Conservation (phyloP, 1,140 invertebrate species). For the Oryzaephilus surinamensis region DNA sequence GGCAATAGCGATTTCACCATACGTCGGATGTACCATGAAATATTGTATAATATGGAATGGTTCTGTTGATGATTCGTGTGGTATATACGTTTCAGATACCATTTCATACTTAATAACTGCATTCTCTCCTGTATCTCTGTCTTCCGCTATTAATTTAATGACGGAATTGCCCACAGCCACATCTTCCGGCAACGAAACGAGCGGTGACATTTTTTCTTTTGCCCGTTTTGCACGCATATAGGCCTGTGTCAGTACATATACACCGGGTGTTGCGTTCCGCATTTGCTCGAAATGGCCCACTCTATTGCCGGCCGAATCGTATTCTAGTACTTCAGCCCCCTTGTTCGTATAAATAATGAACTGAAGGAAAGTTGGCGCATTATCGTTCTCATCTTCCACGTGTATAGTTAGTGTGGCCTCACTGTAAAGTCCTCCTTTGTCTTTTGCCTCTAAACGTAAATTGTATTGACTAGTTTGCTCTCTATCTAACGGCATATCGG, state of each 20-base stretch:
- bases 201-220: slow-evolving; percentile 37
- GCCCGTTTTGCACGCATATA: slow-evolving; percentile 17
- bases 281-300: slow-evolving; percentile 39
- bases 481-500: slow-evolving; percentile 50
- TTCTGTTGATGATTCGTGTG: slow-evolving; percentile 35
- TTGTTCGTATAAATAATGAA: slow-evolving; percentile 54
- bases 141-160: slow-evolving; percentile 67
- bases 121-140: slow-evolving; percentile 68
- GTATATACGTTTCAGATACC: slow-evolving; percentile 50
- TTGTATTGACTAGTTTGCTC: slow-evolving; percentile 60
- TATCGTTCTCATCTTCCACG: slow-evolving; percentile 76
- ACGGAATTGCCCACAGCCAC: slow-evolving; percentile 60
- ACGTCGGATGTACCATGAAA: slow-evolving; percentile 61
- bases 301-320: slow-evolving; percentile 39
- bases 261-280: slow-evolving; percentile 29
- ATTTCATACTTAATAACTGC: slow-evolving; percentile 67
- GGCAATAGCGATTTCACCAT: slow-evolving; percentile 66
- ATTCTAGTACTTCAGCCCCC: slow-evolving; percentile 51
- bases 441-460: slow-evolving; percentile 61
- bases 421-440: slow-evolving; percentile 61
- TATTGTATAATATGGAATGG: slow-evolving; percentile 46
- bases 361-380: slow-evolving; percentile 58
- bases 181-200: slow-evolving; percentile 67
- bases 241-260: slow-evolving; percentile 31
- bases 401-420: slow-evolving; percentile 58